Evolutionary conservation across 2,888 invertebrate genomes (phyloP), one percentile per base, ranked within the genome.

Genomic region (Linnaemya tessellans): DNA sequence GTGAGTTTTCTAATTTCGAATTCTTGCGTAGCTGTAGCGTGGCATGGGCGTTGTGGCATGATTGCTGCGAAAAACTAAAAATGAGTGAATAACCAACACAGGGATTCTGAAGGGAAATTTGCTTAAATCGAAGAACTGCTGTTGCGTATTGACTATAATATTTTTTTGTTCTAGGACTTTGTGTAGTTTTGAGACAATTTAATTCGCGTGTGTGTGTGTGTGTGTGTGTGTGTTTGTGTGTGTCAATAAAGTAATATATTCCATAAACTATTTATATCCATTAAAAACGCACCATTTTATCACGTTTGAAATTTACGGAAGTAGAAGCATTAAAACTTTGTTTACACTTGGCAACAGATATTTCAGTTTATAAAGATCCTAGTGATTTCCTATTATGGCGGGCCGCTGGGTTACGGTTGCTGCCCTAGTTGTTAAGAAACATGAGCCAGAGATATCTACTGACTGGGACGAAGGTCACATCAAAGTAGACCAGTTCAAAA

Each of bases 1-100:
- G 67, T 46, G 49, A 51, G 1, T 73, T 68, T 78, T 73, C 62
- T 51, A 80, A 62, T 84, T 67, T 67, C 8, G 43, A 62, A 62
- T 56, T 70, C 46, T 79, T 84, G 67, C 13, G 60, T 11, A 56
- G 54, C 49, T 41, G 65, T 60, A 20, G 54, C 46, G 71, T 58
- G 58, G 46, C 38, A 3, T 9, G 74, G 64, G 41, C 30, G 51
- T 25, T 54, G 67, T 58, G 25, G 60, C 58, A 30, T 18, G n/a
- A 1, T 5, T 58, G 60, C 38, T 46, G 62, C 56, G 70, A 25
- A 43, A 64, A 80, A 20, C 2, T 20, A 4, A 11, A 70, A 60
- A 18, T 13, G n/a, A 35, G 43, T 43, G 38, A 70, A 43, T 51
- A 41, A 18, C 62, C 41, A 68, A 25, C 30, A 10, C 22, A 15